Base-by-base conservation (phyloP, 2,888 invertebrate genomes). In the Lucinisca nassula region DNA sequence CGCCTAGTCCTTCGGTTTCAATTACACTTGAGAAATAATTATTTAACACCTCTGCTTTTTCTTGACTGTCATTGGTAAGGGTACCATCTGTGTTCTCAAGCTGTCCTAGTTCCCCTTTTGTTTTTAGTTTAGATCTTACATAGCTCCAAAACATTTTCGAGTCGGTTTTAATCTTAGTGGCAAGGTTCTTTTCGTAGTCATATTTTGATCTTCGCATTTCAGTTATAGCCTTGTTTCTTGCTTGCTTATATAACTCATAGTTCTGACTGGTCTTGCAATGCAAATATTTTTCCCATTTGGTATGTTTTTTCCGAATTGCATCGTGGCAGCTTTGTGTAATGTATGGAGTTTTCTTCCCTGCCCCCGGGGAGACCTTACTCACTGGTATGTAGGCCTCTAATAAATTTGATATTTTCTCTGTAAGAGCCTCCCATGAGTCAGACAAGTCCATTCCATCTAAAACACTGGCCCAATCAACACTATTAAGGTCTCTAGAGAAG, bases 71-170 rank as follows among this genome's bases (percentile, higher is more conserved):
- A 17, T 61, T 79, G 14, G 30, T 73, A 14, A 51, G 27, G 21
- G 79, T 38, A 0, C 74, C 79, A 49, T 79, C 30, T n/a, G n/a
- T 45, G 35, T 77, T 37, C 21, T 32, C 67, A 30, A 82, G 37
- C 24, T 84, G 79, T 61, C 32, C 70, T 24, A 79, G 74, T 27
- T 24, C 35, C n/a, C 73, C 40, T 17, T 75, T 79, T 30, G 35
- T 73, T 49, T 84, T 84, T 27, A 79, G 74, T 61, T 79, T 30
- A 2, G 55, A 75, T 10, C 35, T 76, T 2, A 82, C 70, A 77
- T 77, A 37, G 27, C 77, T 70, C 82, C 82, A 82, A 51, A 82
- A 82, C 10, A 67, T 77, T 32, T 82, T 82, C n/a, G 76, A 67
- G 37, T 6, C n/a, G n/a, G 3, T 73, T 73, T 73, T 73, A 24